Base-by-base conservation (phyloP, 2,888 invertebrate genomes). In the Muscina levida region DNA sequence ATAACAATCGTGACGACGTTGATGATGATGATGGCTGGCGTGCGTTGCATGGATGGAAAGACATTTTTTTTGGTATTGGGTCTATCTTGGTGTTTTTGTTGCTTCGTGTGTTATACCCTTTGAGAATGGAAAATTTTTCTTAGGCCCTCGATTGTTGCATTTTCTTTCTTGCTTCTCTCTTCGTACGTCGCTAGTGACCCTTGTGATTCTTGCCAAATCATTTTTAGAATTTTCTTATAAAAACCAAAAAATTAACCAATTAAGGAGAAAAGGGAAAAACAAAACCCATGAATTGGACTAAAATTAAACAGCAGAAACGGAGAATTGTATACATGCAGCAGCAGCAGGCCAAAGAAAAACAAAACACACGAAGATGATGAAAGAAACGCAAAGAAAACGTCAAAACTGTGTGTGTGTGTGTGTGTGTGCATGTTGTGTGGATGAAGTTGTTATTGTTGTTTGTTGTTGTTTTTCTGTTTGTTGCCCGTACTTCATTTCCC, bases 341-440 rank as follows among this genome's bases (percentile, higher is more conserved):
- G 31, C 31, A 31, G 31, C 31, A 68, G 62, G 39, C 46, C 71
- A 71, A 48, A 17, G 31, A 70, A 19, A 62, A 39, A 65, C 10
- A 62, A n/a, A n/a, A n/a, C n/a, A n/a, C n/a, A 48, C 51, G 0
- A 53, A 79, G 67, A 53, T 13, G 46, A 66, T 24, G 24, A 22
- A 66, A 72, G 48, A 75, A 76, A 73, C n/a, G 73, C 75, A 68
- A 74, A 77, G 72, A 59, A 76, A 76, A 57, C 66, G 72, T 48
- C 51, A 71, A 79, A 77, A 59, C 46, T 31, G n/a, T 53, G 13
- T 53, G 17, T 0, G 26, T 31, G 39, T 48, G 31, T 19, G 5
- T 70, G 42, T 53, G 39, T 82, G 81, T 84, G 83, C 82, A 79
- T 79, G 22, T 31, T 62, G 57, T 74, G 79, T 75, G 75, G 72